phyloP scores from a whole-genome alignment of 2,113 vertebrate genomes.

The Notarius lentiginosus region DNA sequence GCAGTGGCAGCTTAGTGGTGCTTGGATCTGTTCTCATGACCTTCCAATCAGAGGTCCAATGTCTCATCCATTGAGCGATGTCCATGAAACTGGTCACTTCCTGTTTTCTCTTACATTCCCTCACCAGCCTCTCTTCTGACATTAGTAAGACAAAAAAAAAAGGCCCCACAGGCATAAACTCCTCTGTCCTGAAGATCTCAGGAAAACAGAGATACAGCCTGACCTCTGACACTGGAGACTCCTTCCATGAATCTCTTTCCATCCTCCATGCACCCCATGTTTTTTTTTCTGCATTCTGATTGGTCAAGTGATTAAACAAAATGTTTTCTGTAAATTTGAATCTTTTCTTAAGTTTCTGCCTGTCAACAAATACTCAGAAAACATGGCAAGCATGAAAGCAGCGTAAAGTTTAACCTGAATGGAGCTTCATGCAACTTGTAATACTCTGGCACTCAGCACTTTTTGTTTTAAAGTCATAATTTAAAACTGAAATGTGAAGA shows the following conservation, averaged over 20 bases:
- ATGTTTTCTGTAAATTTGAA: background rate
- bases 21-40: too few relatives aligned
- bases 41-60: too few relatives aligned
- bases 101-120: background rate
- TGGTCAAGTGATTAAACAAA: background rate
- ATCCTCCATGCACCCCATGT: background rate
- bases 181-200: background rate
- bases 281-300: background rate
- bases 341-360: background rate
- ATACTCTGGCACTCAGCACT: background rate
- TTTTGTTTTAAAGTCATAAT: background rate
- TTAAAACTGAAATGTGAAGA: background rate
- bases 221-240: background rate
- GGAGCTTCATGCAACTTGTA: background rate
- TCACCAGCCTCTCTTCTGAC: background rate
- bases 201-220: background rate
- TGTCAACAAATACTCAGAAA: too few relatives aligned
- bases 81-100: too few relatives aligned
- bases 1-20: too few relatives aligned
- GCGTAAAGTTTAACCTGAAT: background rate
- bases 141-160: too few relatives aligned
- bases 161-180: too few relatives aligned
- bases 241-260: background rate
- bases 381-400: background rate
- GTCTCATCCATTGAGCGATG: too few relatives aligned